phyloP scores from a whole-genome alignment of 2,888 invertebrate species.

The Trichogramma dendrolimi region DNA sequence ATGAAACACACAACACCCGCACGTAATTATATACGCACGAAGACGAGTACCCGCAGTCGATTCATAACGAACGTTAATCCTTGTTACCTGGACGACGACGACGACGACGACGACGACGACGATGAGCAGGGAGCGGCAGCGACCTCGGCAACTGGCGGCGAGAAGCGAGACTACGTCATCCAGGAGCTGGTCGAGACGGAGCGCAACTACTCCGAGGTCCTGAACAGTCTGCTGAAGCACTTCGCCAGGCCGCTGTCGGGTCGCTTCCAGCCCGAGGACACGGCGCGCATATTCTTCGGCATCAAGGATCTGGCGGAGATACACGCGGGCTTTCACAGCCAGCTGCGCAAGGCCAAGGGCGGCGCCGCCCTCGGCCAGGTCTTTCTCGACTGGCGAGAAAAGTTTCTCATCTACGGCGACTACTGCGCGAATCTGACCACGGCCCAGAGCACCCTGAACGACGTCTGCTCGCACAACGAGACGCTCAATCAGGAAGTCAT shows the following conservation, averaged over 20 bases:
- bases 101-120: too few relatives aligned
- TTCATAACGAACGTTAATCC: too few relatives aligned
- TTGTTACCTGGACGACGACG: too few relatives aligned
- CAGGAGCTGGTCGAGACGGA: conserved; percentile 95
- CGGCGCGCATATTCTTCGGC: conserved; percentile 80
- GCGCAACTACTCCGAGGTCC: conserved; percentile 90
- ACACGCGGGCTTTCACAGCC: conserved; percentile 78
- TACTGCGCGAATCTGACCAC: conserved; percentile 91
- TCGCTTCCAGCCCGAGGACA: conserved; percentile 70
- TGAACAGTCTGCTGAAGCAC: conserved; percentile 76
- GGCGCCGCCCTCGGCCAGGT: conserved; percentile 61
- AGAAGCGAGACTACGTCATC: conserved; percentile 90
- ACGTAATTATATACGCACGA: too few relatives aligned
- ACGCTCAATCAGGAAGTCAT: conserved; percentile 64
- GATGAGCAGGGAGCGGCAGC: conserved; percentile 7
- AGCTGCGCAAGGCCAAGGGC: conserved; percentile 71
- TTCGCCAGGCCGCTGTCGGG: conserved; percentile 74
- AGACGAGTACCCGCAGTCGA: too few relatives aligned
- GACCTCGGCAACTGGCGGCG: conserved; percentile 51
- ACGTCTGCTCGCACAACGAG: conserved; percentile 66
- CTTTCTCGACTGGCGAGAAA: conserved; percentile 86
- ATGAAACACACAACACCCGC: too few relatives aligned
- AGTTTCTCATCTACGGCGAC: conserved; percentile 88
- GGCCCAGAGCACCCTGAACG: conserved; percentile 83
- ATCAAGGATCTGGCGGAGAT: conserved; percentile 83